Base-by-base conservation (phyloP, 1,140 invertebrate genomes). In the Drosophila ercepeae region DNA sequence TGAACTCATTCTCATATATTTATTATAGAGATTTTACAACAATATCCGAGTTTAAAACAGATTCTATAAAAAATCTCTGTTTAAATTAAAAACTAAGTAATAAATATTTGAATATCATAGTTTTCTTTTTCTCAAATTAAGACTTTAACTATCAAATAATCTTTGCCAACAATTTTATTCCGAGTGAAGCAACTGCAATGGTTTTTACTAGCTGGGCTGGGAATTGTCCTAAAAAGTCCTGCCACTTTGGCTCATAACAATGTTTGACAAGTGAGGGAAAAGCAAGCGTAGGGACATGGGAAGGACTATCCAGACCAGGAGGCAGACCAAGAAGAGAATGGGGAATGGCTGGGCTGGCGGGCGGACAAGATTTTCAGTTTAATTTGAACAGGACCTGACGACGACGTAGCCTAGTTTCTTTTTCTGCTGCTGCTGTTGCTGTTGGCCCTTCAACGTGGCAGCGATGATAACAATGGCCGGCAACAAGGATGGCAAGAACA, bases 331-430 rank as follows among this genome's bases (percentile, higher is more conserved):
- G 36, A 13, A 39, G 36, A 16, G 4, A 14, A 32, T 13, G n/a
- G 14, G 14, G 39, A 49, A 13, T 5, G 36, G 13, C 36, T 44
- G 61, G 72, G 67, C 70, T 78, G 75, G 49, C 48, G 46, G 49
- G 69, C 41, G 55, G 73, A 81, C 81, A 86, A 86, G 82, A 82
- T 75, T 86, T 88, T 77, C 82, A 77, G 82, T 86, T 86, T 88
- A 82, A 86, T 86, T 86, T 86, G 82, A 88, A 88, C 82, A 88
- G 73, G 69, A 82, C 82, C 78, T 74, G 68, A 60, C 44, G 61
- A 72, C 64, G 53, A 75, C 64, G 63, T 82, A 82, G 82, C 82
- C 82, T 64, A 86, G 82, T 82, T 82, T 77, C 69, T 52, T 61
- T 51, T 39, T 46, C 45, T 32, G 36, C 36, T 16, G 13, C 36